Evolutionary conservation across 1,140 invertebrate genomes (phyloP), one percentile per base, ranked within the genome.

Genomic region (Antheraea mylitta): DNA sequence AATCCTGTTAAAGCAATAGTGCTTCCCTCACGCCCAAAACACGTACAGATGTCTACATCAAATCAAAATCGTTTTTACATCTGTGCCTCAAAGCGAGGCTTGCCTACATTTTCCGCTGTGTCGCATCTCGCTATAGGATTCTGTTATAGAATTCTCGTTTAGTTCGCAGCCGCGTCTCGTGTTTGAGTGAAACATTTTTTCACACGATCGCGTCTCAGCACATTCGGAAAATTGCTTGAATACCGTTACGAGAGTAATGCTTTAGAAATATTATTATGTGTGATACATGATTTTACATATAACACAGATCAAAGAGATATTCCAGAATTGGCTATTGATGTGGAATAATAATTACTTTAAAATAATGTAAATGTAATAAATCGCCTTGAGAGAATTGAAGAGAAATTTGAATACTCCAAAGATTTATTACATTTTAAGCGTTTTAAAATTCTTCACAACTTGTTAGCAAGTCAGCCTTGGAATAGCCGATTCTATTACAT

Each of bases 171-270:
- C 45, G 6, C 13, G 45, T 53, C 45, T 53, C 45, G 16, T 53
- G 45, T 53, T 53, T 53, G 45, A 53, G 45, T 53, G 6, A 53
- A 53, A 53, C 45, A 53, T 53, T 53, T 53, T 53, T 53, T n/a
- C 45, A 53, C 11, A 53, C 45, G 45, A 53, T 53, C 16, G 45
- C 45, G 45, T 53, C 45, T 53, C 11, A 53, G 16, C 45, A 53
- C 45, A 53, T 53, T 53, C 16, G 45, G 45, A 53, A 53, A 53
- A 53, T 53, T 16, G 45, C 45, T 53, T 53, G 45, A 53, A 53
- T 53, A 53, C 5, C 13, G 16, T 53, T 16, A n/a, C 45, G 13
- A 53, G 13, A 16, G 11, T n/a, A 30, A 30, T 30, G 22, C 22
- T 53, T 53, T 13, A 2, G 5, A 53, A n/a, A 53, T 16, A 53